Base-by-base conservation (phyloP, 2,797 vertebrate species). In the Neopelma chrysocephalum region DNA sequence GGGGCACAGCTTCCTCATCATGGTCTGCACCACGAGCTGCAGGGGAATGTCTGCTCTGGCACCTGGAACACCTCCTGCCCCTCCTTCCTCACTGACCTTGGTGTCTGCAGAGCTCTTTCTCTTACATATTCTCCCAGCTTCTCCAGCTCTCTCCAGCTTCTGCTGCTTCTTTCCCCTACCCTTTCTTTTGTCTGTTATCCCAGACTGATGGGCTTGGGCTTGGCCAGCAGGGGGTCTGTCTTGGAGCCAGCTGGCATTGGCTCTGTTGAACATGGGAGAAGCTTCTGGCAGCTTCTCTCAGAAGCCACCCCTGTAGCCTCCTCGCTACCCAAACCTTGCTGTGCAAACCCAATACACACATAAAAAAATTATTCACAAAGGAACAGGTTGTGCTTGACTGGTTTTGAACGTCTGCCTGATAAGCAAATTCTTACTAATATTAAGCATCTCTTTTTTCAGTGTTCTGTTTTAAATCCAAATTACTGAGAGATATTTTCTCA, bases 221-320 rank as follows among this genome's bases (percentile, higher is more conserved):
- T 13, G n/a, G 20, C 12, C 25, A 40, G 21, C 38, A 45, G 36
- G 15, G 10, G 6, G 4, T 73, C 40, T 5, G 1, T 22, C 57
- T 31, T 0, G 0, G 11, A 76, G 42, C 31, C 0, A 1, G 6
- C 45, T 48, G 40, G 8, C 25, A 6, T 21, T 69, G 45, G 3
- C 61, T 48, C 21, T 38, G 11, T 8, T 1, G 7, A 20, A 26
- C 4, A 18, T 3, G 11, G 31, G 8, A 4, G 22, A 10, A 80
- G 6, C 31, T 80, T 79, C 61, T 11, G 26, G 12, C 6, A 57
- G 3, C 23, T 43, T 66, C 69, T 65, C 16, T 36, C 17, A 53
- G 56, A 73, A 62, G 3, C 16, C 27, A 31, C 7, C 22, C 10
- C 42, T 80, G 22, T 34, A 79, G 9, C 18, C 13, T 4, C 3